phyloP scores from a whole-genome alignment of 2,888 invertebrate genomes.

The Muscina levida region DNA sequence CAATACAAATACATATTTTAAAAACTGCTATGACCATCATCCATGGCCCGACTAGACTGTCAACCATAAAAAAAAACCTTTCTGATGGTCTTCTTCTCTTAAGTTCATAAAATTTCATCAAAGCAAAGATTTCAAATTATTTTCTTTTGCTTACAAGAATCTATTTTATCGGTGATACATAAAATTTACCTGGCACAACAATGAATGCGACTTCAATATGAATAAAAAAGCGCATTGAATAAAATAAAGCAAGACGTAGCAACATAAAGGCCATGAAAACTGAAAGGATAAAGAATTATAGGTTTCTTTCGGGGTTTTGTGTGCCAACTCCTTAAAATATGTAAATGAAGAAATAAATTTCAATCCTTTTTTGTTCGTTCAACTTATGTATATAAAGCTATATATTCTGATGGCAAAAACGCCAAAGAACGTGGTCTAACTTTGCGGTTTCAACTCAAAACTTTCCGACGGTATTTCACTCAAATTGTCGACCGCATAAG shows the following conservation, averaged over 20 bases:
- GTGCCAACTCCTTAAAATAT: constrained; percentile 79
- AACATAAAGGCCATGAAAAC: constrained; percentile 30
- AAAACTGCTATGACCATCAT: no score
- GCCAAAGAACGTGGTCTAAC: constrained; percentile 15
- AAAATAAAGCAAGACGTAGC: constrained; percentile 3
- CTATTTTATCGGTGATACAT: constrained; percentile 30
- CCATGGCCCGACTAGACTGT: constrained; percentile 11
- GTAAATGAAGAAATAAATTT: constrained; percentile 80
- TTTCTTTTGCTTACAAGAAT: constrained; percentile 17
- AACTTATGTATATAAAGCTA: constrained; percentile 59
- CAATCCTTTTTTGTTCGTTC: constrained; percentile 71
- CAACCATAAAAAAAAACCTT: not conserved
- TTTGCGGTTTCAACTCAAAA: constrained; percentile 53
- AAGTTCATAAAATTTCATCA: constrained; percentile 75
- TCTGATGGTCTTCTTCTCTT: constrained; percentile 33
- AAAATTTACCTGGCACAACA: constrained; percentile 47
- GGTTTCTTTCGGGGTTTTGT: constrained; percentile 56
- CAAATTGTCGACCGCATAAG: constrained; percentile 3
- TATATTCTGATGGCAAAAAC: constrained; percentile 50
- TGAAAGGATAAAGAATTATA: constrained; percentile 59
- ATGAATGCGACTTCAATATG: constrained; percentile 54
- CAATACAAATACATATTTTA: no score
- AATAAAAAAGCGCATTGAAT: not conserved
- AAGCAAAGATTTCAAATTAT: constrained; percentile 33
- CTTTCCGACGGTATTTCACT: constrained; percentile 50